These are phyloP conservation scores for Pseudococcus longispinus DNA, from an alignment of 2,888 invertebrate species.

Conservation along the genomic window DNA sequence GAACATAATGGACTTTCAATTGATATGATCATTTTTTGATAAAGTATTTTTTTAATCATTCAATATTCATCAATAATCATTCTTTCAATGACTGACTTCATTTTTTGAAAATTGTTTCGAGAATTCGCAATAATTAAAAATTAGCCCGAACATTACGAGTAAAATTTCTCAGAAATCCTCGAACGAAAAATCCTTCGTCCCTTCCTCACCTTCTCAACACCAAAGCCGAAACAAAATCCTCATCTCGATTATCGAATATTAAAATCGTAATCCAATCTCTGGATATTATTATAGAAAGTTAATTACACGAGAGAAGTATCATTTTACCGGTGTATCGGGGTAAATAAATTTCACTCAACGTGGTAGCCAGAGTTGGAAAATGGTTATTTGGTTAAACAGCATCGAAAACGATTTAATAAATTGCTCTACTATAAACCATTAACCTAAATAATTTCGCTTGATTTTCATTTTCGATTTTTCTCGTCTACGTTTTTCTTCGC, in stretches of 20 bases:
- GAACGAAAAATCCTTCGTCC: too few species aligned
- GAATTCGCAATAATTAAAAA: too few species aligned
- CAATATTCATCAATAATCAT: too few species aligned
- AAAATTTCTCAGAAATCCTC: too few species aligned
- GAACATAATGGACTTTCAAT: too few species aligned
- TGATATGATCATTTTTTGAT: too few species aligned
- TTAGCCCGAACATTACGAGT: too few species aligned
- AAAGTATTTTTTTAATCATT: too few species aligned
- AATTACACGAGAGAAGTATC: neutral
- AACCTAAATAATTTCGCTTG: conserved; percentile 17
- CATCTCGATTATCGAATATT: neutral
- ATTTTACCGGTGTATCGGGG: neutral
- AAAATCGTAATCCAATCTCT: neutral
- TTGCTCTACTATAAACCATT: neutral
- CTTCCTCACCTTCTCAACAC: neutral
- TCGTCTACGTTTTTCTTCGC: neutral
- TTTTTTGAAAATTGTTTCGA: too few species aligned
- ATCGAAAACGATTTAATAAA: conserved; percentile 11
- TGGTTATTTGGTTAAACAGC: neutral
- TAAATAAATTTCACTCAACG: neutral
- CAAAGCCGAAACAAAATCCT: neutral
- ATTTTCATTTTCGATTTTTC: conserved; percentile 1
- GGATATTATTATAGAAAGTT: neutral
- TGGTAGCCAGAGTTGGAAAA: neutral
- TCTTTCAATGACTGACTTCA: too few species aligned